Evolutionary conservation across 2,888 invertebrate species (phyloP).

Genomic region (Thyatira batis): DNA sequence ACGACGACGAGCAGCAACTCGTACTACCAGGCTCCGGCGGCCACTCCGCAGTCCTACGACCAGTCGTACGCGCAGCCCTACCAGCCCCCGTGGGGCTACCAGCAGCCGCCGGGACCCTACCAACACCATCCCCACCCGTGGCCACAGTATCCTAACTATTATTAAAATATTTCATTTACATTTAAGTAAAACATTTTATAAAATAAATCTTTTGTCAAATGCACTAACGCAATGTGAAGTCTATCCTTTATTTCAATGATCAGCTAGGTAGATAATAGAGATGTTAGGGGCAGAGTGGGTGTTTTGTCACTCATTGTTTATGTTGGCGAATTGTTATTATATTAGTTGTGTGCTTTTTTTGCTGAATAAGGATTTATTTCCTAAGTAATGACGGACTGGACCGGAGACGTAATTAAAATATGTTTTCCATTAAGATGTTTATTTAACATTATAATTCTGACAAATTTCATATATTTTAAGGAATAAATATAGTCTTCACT

Average conservation of each 20-base stretch:
- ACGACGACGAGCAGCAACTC: constrained; percentile 39
- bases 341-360: background rate
- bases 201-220: background rate
- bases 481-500: constrained; percentile 57
- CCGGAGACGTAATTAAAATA: constrained; percentile 13
- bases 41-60: constrained; percentile 63
- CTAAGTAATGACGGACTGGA: background rate
- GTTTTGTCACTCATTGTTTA: background rate
- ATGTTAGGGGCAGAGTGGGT: no score
- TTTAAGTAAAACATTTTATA: background rate
- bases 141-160: constrained; percentile 78
- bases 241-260: background rate
- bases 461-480: constrained; percentile 48
- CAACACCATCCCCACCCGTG: constrained; percentile 75
- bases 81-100: constrained; percentile 78
- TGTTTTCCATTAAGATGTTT: constrained; percentile 38
- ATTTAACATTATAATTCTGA: constrained; percentile 48
- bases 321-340: background rate
- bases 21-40: constrained; percentile 63
- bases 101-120: constrained; percentile 75
- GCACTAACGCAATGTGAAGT: background rate
- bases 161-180: constrained; percentile 39
- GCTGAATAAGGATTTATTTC: background rate
- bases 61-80: constrained; percentile 73
- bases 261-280: no score